A percentile compares a stretch with the other conserved stretches of the same genome.
Conservation (phyloP, 2,113 vertebrate species). For the Ictidomys tridecemlineatus region DNA sequence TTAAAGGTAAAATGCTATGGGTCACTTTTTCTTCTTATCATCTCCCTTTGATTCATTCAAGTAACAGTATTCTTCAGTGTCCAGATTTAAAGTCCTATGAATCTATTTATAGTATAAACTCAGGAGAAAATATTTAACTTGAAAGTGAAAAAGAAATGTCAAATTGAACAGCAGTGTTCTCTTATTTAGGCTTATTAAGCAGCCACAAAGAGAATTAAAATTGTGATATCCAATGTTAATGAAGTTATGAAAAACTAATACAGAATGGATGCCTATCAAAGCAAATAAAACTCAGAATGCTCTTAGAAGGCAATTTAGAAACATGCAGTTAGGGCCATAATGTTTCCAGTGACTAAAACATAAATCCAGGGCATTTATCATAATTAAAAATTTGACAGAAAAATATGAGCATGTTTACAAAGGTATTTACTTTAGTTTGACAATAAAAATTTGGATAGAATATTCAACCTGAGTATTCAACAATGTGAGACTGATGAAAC, state of each 20-base stretch:
- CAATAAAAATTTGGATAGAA: background rate
- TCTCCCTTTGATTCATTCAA: background rate
- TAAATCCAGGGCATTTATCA: background rate
- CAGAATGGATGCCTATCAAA: background rate
- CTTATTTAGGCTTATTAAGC: background rate
- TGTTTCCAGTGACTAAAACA: background rate
- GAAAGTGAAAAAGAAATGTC: background rate
- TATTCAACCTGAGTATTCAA: background rate
- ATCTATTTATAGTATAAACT: background rate
- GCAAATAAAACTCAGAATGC: background rate
- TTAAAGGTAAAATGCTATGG: background rate
- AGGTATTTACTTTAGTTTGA: conserved; percentile 17
- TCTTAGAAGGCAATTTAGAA: conserved; percentile 44
- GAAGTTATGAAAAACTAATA: background rate
- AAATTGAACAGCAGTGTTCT: background rate
- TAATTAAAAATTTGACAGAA: background rate
- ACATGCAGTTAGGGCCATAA: no score
- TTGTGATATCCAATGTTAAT: background rate
- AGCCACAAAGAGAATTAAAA: background rate
- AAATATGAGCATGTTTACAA: background rate
- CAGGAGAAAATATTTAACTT: background rate
- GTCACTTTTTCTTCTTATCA: background rate
- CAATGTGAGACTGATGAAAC: background rate
- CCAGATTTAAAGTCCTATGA: conserved; percentile 15
- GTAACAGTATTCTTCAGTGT: background rate